Percentiles rank a stretch among this genome's conserved stretches.
Conservation (phyloP, 2,113 vertebrate species). For the Megatriorchis doriae region DNA sequence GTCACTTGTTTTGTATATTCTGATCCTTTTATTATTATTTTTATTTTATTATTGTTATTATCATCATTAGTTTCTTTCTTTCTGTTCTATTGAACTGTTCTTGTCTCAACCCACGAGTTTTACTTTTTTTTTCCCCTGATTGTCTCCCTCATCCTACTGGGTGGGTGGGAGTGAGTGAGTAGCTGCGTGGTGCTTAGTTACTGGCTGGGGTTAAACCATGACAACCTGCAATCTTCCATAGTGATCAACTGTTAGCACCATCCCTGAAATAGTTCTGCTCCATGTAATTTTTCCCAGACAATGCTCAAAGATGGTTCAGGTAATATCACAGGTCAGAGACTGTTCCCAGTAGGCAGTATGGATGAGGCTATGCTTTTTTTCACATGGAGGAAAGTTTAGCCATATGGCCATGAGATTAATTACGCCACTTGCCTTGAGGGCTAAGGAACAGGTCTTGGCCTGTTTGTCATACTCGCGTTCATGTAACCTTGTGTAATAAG, state of each 20-base stretch:
- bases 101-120: too few species aligned
- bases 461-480: background rate
- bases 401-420: background rate
- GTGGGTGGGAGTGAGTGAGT: too few species aligned
- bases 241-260: background rate
- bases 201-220: too few species aligned
- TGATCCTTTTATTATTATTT: too few species aligned
- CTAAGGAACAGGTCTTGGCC: background rate
- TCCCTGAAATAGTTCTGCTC: background rate
- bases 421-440: background rate
- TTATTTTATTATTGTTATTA: too few species aligned
- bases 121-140: too few species aligned
- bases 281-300: background rate
- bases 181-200: too few species aligned
- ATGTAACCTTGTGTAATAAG: background rate
- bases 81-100: too few species aligned
- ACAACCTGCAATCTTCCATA: background rate
- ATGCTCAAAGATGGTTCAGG: background rate
- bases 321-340: background rate
- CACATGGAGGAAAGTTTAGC: background rate
- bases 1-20: too few species aligned
- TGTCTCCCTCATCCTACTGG: too few species aligned
- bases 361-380: background rate
- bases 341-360: background rate
- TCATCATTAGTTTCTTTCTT: too few species aligned